Percentiles rank a stretch among this genome's conserved stretches.
Evolutionary conservation across 1,140 invertebrate genomes (phyloP).

Genomic region (Palaemon carinicauda): DNA sequence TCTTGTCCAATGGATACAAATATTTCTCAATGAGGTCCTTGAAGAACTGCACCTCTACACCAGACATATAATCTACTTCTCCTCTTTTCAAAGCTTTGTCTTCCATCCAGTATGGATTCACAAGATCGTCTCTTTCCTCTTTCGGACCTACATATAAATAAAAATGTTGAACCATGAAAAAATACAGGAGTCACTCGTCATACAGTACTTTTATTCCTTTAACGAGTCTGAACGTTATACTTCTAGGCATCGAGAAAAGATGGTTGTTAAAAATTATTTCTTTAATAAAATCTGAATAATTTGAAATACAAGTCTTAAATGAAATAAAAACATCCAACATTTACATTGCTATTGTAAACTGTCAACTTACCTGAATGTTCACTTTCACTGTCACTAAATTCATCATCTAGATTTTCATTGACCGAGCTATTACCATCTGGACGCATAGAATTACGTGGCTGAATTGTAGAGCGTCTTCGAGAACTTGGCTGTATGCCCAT

Average conservation of each 20-base stretch:
- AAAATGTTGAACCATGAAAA: neutral
- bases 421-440: neutral
- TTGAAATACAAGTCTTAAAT: neutral
- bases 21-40: slow-evolving; percentile 93
- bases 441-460: slow-evolving; percentile 31
- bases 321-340: neutral
- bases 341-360: neutral
- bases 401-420: neutral
- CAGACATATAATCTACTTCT: slow-evolving; percentile 84
- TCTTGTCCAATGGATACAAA: slow-evolving; percentile 90
- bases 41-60: slow-evolving; percentile 89
- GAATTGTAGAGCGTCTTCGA: slow-evolving; percentile 31
- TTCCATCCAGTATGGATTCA: slow-evolving; percentile 94
- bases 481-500: slow-evolving; percentile 42
- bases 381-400: slow-evolving; percentile 45
- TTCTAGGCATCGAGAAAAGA: too few species aligned
- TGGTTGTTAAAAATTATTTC: too few species aligned
- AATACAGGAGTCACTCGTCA: neutral
- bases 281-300: too few species aligned
- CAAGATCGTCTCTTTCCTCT: slow-evolving; percentile 81
- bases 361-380: slow-evolving; percentile 34
- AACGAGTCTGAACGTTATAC: neutral
- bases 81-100: slow-evolving; percentile 89
- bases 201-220: neutral
- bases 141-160: slow-evolving; percentile 63